These are phyloP conservation scores for Chaenogobius annularis DNA, from an alignment of 2,113 vertebrate species.

Conservation along the genomic window DNA sequence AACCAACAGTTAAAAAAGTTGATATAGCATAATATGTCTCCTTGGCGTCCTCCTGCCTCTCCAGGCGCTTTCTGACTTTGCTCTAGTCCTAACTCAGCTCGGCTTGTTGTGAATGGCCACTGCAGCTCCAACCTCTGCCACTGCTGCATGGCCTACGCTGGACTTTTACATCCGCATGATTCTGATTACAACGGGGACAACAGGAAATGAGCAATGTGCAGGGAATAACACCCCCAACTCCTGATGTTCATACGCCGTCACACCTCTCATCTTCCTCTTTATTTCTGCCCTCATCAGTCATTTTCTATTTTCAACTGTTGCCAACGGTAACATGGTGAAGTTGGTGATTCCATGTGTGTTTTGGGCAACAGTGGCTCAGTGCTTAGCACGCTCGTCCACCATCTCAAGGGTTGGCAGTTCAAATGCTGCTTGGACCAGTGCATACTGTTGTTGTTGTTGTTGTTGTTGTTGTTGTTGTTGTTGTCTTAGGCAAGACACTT, in stretches of 20 bases:
- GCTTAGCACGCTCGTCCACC: too few species aligned
- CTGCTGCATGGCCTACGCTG: slow-evolving; percentile 46
- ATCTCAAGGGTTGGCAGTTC: too few species aligned
- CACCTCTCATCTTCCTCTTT: slow-evolving; percentile 18
- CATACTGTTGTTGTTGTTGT: too few species aligned
- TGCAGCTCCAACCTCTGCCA: slow-evolving; percentile 34
- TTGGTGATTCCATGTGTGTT: not conserved
- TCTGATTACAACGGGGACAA: slow-evolving; percentile 26
- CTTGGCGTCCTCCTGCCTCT: not conserved
- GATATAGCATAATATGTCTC: slow-evolving; percentile 16
- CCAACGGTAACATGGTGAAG: not conserved
- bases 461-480: too few species aligned
- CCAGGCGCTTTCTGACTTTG: not conserved
- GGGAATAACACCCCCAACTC: slow-evolving; percentile 20
- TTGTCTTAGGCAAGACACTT: not conserved
- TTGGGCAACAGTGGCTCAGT: not conserved
- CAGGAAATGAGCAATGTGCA: slow-evolving; percentile 15
- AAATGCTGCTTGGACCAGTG: too few species aligned
- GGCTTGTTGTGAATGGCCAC: slow-evolving; percentile 49
- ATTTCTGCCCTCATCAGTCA: not conserved
- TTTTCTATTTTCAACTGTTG: not conserved
- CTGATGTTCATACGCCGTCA: slow-evolving; percentile 11
- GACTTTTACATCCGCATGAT: slow-evolving; percentile 46
- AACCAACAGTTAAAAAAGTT: not conserved
- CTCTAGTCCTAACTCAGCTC: not conserved